Conservation (phyloP, 1,140 invertebrate species). For the Mesaphorura yosii region DNA sequence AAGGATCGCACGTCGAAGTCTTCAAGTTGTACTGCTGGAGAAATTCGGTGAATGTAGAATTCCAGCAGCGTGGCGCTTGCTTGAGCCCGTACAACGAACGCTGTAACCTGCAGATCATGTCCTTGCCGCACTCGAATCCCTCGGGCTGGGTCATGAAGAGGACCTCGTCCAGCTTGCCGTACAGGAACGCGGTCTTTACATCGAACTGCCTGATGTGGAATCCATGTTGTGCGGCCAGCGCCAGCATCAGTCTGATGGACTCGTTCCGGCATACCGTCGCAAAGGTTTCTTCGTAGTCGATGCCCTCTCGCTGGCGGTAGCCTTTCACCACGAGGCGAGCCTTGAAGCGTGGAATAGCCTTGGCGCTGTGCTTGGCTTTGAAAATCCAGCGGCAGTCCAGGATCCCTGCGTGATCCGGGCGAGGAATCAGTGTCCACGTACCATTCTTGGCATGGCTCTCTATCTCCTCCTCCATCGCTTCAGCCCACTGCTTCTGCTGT, state of each 20-base stretch:
- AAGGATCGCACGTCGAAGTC: slow-evolving; percentile 34
- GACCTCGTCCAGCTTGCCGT: slow-evolving; percentile 31
- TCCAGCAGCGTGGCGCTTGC: slow-evolving; percentile 36
- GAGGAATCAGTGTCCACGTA: slow-evolving; percentile 16
- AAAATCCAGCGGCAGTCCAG: slow-evolving; percentile 29
- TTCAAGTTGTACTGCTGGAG: slow-evolving; percentile 33
- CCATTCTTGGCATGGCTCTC: neutral
- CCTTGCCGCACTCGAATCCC: slow-evolving; percentile 16
- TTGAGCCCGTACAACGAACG: neutral
- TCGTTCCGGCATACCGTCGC: slow-evolving; percentile 24
- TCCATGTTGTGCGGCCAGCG: slow-evolving; percentile 21
- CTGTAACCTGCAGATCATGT: neutral
- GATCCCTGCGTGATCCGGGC: slow-evolving; percentile 17
- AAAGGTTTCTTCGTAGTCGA: slow-evolving; percentile 33
- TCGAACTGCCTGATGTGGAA: slow-evolving; percentile 13
- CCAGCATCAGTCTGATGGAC: slow-evolving; percentile 10
- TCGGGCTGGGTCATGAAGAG: slow-evolving; percentile 30
- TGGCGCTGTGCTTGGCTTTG: slow-evolving; percentile 11
- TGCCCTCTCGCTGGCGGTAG: slow-evolving; percentile 29
- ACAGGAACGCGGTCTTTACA: slow-evolving; percentile 28
- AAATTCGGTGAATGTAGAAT: slow-evolving; percentile 31
- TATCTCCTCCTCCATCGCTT: slow-evolving; percentile 12
- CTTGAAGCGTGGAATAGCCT: slow-evolving; percentile 13
- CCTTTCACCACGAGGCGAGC: slow-evolving; percentile 31
- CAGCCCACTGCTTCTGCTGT: slow-evolving; percentile 5